Conservation (phyloP, 2,888 invertebrate genomes). For the Chalcosyrphus nemorum region DNA sequence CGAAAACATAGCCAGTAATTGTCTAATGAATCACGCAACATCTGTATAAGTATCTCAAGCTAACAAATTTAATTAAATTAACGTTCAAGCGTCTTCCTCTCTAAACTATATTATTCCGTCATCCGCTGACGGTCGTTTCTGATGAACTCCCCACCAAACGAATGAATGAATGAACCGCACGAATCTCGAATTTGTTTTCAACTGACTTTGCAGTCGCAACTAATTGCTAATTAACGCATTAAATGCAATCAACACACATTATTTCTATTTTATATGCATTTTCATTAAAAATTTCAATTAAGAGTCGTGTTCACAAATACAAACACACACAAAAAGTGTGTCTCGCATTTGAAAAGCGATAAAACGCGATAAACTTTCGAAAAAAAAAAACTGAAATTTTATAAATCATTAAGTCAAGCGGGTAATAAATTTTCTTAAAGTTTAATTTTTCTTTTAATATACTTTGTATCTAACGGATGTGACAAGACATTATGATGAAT, state of each 20-base stretch:
- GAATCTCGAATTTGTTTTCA: slow-evolving; percentile 30
- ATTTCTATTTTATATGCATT: slow-evolving; percentile 18
- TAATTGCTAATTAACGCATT: slow-evolving; percentile 42
- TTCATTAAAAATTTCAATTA: slow-evolving; percentile 52
- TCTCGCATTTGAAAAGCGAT: slow-evolving; percentile 31
- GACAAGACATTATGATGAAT: slow-evolving; percentile 64
- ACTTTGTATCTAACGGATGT: slow-evolving; percentile 48
- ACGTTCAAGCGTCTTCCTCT: slow-evolving; percentile 12
- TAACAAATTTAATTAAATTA: slow-evolving; percentile 49
- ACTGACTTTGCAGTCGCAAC: not conserved
- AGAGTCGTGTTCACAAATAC: too few species aligned
- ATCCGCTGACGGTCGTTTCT: not conserved
- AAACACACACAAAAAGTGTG: not conserved
- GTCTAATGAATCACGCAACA: slow-evolving; percentile 31
- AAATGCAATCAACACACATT: slow-evolving; percentile 24
- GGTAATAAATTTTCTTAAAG: slow-evolving; percentile 3
- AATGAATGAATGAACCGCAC: slow-evolving; percentile 26
- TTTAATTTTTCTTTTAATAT: slow-evolving; percentile 12
- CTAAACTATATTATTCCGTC: slow-evolving; percentile 25
- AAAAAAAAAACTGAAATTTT: slow-evolving; percentile 23
- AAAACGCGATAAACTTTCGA: slow-evolving; percentile 30
- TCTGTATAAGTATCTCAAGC: not conserved
- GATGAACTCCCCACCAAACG: not conserved
- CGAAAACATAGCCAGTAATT: slow-evolving; percentile 17
- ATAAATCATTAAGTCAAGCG: slow-evolving; percentile 26